These are phyloP conservation scores for Glyphotaelius pellucidus DNA, from an alignment of 2,888 invertebrate genomes.

Conservation along the genomic window DNA sequence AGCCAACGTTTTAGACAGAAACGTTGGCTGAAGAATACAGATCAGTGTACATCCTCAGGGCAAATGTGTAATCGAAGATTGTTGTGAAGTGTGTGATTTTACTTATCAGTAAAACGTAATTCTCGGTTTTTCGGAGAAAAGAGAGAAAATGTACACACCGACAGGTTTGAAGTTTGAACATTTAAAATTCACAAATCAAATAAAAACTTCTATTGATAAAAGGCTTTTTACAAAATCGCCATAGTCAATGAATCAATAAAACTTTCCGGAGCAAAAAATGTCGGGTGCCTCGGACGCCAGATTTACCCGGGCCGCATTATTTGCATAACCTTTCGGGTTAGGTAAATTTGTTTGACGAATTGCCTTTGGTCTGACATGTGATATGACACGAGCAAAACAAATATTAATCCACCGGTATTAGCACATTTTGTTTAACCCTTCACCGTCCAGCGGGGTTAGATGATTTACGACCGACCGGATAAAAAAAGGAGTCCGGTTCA, in stretches of 20 bases:
- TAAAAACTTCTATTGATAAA: neutral
- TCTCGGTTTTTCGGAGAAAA: too few relatives aligned
- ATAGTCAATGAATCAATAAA: neutral
- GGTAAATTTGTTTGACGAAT: conserved; percentile 24
- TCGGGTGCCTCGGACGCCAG: neutral
- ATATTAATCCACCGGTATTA: conserved; percentile 31
- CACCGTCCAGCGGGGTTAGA: conserved; percentile 31
- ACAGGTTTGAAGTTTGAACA: too few relatives aligned
- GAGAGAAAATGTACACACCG: too few relatives aligned
- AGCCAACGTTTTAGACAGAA: too few relatives aligned
- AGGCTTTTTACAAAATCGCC: neutral
- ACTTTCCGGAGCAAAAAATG: neutral
- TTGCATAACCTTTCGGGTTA: conserved; percentile 18
- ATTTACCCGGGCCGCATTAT: conserved; percentile 1
- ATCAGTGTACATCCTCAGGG: too few relatives aligned
- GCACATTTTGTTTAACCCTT: conserved; percentile 29
- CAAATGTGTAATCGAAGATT: too few relatives aligned
- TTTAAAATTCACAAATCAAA: too few relatives aligned
- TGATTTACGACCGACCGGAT: conserved; percentile 42
- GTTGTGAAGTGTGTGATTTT: too few relatives aligned
- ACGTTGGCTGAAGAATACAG: too few relatives aligned
- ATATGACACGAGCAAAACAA: conserved; percentile 40
- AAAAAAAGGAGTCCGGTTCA: conserved; percentile 36
- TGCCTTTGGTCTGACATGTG: conserved; percentile 9
- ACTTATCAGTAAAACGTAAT: too few relatives aligned